Evolutionary conservation across 1,140 invertebrate genomes (phyloP).

Genomic region (Tetramorium simillimum): DNA sequence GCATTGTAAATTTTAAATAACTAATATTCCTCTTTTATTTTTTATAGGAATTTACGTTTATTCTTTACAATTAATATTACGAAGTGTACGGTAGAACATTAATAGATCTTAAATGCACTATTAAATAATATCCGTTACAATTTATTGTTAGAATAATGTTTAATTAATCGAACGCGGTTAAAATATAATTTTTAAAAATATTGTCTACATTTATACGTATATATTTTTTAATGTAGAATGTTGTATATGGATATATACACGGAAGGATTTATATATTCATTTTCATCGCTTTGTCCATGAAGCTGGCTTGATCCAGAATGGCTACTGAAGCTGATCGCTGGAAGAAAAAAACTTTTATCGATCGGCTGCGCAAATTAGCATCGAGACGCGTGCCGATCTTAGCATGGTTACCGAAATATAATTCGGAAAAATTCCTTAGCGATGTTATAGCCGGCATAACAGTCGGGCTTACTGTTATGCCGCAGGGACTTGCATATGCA

Average conservation of each 20-base stretch:
- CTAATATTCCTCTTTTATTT: too few species aligned
- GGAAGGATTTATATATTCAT: neutral
- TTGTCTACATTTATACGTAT: too few species aligned
- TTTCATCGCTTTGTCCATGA: neutral
- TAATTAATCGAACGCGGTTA: neutral
- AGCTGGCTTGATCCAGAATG: conserved; percentile 48
- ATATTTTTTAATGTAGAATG: too few species aligned
- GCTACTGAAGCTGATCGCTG: conserved; percentile 46
- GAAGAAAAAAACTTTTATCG: conserved; percentile 61
- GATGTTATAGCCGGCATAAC: conserved; percentile 94
- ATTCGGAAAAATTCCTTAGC: conserved; percentile 89
- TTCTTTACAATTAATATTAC: too few species aligned
- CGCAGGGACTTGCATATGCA: conserved; percentile 95
- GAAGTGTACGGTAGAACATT: too few species aligned
- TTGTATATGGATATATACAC: neutral
- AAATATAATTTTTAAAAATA: neutral
- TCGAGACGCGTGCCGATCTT: conserved; percentile 87
- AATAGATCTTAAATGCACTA: too few species aligned
- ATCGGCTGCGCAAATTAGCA: conserved; percentile 72
- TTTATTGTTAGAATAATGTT: neutral
- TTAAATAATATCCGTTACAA: too few species aligned
- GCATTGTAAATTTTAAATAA: too few species aligned
- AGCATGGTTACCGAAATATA: conserved; percentile 90
- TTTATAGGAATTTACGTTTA: too few species aligned
- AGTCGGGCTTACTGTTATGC: conserved; percentile 95